These are phyloP conservation scores for Xerus inauris DNA, from an alignment of 2,113 vertebrate genomes.

Conservation along the genomic window DNA sequence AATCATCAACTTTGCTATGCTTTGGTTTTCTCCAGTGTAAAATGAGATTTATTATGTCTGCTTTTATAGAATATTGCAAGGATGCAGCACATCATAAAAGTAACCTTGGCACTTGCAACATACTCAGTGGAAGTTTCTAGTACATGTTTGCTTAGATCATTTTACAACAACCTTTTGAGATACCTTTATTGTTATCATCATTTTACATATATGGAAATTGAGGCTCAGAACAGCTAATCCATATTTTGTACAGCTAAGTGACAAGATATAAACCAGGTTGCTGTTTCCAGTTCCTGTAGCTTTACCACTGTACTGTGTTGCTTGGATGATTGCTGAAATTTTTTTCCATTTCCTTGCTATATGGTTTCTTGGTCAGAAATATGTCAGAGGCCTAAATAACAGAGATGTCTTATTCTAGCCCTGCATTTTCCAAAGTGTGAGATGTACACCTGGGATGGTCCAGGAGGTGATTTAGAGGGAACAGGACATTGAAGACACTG, in stretches of 20 bases:
- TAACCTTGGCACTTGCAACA: neutral
- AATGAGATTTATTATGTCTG: conserved; percentile 19
- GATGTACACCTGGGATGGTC: neutral
- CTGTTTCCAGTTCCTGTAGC: neutral
- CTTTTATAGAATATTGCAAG: neutral
- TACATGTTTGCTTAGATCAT: neutral
- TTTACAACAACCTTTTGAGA: neutral
- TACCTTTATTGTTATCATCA: neutral
- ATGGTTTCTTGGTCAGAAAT: neutral
- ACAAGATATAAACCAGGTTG: neutral
- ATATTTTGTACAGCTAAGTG: neutral
- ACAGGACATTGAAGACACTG: conserved; percentile 2
- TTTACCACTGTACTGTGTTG: neutral
- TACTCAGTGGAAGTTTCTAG: neutral
- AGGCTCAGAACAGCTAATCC: neutral
- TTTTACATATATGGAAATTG: conserved; percentile 32
- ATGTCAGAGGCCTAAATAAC: conserved; percentile 15
- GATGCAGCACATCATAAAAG: neutral
- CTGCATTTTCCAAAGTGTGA: conserved; percentile 17
- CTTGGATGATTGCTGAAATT: neutral
- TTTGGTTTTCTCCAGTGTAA: conserved; percentile 40
- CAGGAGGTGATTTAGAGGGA: conserved; percentile 33
- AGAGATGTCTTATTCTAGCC: neutral
- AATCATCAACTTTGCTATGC: neutral
- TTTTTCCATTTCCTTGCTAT: neutral